Evolutionary conservation across 2,113 vertebrate genomes (phyloP).

Genomic region (Ammospiza caudacuta): DNA sequence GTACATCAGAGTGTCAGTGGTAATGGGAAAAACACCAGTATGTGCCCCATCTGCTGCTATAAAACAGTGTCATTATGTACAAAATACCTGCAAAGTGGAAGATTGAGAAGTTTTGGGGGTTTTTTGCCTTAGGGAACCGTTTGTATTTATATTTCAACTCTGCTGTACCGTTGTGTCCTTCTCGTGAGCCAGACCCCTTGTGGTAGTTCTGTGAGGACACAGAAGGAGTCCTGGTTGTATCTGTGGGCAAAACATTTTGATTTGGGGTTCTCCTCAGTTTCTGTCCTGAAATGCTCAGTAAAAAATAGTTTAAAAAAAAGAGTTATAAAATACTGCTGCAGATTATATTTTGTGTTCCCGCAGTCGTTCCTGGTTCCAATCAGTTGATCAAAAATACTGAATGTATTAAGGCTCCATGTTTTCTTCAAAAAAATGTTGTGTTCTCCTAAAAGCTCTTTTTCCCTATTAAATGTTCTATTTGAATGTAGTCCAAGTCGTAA

Average conservation of each 20-base stretch:
- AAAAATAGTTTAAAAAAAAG: background rate
- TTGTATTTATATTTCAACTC: background rate
- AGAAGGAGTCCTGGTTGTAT: background rate
- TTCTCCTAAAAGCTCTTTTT: constrained; percentile 2
- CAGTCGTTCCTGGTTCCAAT: background rate
- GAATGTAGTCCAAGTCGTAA: constrained; percentile 39
- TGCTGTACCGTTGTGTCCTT: background rate
- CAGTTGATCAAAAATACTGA: background rate
- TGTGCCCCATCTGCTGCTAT: background rate
- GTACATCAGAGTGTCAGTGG: background rate
- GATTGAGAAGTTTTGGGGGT: background rate
- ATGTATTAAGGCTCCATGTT: background rate
- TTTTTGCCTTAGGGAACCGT: background rate
- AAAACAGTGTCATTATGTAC: background rate
- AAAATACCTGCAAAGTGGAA: background rate
- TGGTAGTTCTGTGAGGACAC: background rate
- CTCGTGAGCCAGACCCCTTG: background rate
- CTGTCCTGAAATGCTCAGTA: background rate
- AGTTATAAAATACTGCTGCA: background rate
- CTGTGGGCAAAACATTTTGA: background rate
- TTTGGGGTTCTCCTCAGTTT: background rate
- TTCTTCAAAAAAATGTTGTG: background rate
- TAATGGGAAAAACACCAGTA: background rate
- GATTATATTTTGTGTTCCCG: background rate
- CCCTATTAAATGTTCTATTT: constrained; percentile 13